phyloP scores from a whole-genome alignment of 2,113 vertebrate genomes.

The Pseudois nayaur region DNA sequence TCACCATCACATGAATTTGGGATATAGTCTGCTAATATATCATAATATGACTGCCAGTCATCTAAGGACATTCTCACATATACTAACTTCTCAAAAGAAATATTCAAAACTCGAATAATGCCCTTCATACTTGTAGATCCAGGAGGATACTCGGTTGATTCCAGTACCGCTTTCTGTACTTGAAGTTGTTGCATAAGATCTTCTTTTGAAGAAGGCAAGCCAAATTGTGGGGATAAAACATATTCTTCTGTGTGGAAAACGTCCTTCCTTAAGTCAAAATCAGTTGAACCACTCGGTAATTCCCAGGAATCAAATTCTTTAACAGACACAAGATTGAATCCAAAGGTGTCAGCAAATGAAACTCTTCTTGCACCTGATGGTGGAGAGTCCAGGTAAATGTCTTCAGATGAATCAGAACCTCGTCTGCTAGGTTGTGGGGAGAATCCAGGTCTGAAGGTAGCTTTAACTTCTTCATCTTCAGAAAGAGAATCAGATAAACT shows the following conservation, averaged over 20 bases:
- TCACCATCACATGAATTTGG: conserved; percentile 91
- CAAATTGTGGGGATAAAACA: conserved; percentile 87
- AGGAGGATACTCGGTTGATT: conserved; percentile 86
- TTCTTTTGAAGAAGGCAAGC: conserved; percentile 82
- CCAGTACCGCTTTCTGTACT: conserved; percentile 87
- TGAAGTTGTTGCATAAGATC: conserved; percentile 86
- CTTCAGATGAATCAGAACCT: conserved; percentile 85
- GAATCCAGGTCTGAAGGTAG: conserved; percentile 76
- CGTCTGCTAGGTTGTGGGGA: conserved; percentile 80
- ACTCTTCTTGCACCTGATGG: conserved; percentile 86
- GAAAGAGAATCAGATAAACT: conserved; percentile 73
- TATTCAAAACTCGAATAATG: conserved; percentile 90
- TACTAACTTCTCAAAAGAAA: conserved; percentile 91
- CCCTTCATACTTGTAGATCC: conserved; percentile 88
- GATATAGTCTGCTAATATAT: conserved; percentile 91
- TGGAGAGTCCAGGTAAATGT: conserved; percentile 80
- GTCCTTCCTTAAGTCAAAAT: conserved; percentile 64
- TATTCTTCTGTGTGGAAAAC: conserved; percentile 82
- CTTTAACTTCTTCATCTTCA: conserved; percentile 81
- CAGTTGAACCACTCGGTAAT: conserved; percentile 68
- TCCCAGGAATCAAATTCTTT: conserved; percentile 92
- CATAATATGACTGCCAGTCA: conserved; percentile 89
- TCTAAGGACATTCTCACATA: conserved; percentile 89
- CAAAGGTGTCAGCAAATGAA: conserved; percentile 96
- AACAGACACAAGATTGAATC: conserved; percentile 93